Base-by-base conservation (phyloP, 2,888 invertebrate genomes). In the Sisyra terminalis region DNA sequence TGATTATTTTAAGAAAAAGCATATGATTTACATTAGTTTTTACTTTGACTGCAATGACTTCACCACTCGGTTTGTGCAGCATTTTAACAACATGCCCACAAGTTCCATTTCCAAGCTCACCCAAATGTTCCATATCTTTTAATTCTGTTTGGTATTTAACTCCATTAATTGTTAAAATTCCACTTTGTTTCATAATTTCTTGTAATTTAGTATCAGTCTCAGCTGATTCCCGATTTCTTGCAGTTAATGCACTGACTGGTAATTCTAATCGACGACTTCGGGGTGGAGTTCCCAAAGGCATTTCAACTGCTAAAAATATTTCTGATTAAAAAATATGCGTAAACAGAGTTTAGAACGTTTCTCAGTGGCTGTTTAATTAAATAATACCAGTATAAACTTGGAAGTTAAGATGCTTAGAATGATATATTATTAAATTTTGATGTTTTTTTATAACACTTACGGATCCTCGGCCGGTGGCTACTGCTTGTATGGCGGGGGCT, bases 31-130 rank as follows among this genome's bases (percentile, higher is more conserved):
- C 17, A 37, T 45, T n/a, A 18, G 35, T 18, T 48, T 55, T 59
- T 61, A 86, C 86, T 70, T 96, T 96, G 3, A 96, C 96, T 50
- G 96, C 96, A 55, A 96, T 89, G 44, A 89, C 75, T 52, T 80
- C 78, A 31, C 73, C 73, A 46, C 90, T 90, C 1, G 83, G 80
- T 59, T 73, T 79, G 60, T 96, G 96, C 50, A 76, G 66, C 94
- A 96, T 96, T 66, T 93, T 93, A 29, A 93, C 87, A 7, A 98
- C 97, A 61, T 94, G 93, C 7, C 97, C 97, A 60, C 96, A 97
- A 10, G 96, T 96, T 10, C 96, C 96, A 58, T 85, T 87, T 43
- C 92, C 92, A 44, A 92, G 69, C 61, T 90, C 90, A 2, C 88
- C 88, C 44, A 89, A 64, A 51, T 85, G 83, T 51, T 86, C 80